phyloP scores from a whole-genome alignment of 2,797 vertebrate genomes.

The Mormyrus hasselquistii region DNA sequence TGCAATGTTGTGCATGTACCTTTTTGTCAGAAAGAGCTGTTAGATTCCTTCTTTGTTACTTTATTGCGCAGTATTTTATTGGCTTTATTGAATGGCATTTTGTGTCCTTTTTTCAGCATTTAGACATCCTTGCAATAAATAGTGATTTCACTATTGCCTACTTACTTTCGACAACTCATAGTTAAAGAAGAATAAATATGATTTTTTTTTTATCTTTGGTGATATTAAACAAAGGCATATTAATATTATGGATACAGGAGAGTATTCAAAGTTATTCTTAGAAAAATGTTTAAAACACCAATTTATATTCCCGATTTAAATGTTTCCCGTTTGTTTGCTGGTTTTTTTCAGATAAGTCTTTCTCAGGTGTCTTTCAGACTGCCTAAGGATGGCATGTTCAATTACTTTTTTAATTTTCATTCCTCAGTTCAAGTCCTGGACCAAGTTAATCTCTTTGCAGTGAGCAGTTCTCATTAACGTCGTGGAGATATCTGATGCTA shows the following conservation, averaged over 20 bases:
- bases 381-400: constrained; percentile 2
- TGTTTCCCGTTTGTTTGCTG: neutral
- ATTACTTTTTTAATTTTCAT: neutral
- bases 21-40: neutral
- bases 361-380: neutral
- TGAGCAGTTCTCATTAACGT: neutral
- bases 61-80: neutral
- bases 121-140: neutral
- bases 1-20: neutral
- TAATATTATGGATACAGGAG: neutral
- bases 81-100: neutral
- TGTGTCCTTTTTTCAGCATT: neutral
- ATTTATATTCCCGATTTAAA: neutral
- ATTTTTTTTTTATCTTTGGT: neutral
- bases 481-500: neutral
- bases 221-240: neutral
- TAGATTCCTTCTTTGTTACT: neutral
- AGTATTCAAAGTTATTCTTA: neutral
- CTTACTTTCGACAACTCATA: neutral
- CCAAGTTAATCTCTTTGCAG: neutral
- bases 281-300: neutral
- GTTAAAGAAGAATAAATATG: neutral
- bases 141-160: neutral
- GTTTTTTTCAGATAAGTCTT: neutral
- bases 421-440: neutral